Evolutionary conservation across 2,797 vertebrate genomes (phyloP), one percentile per base, ranked within the genome.

Genomic region (Diplodus puntazzo): DNA sequence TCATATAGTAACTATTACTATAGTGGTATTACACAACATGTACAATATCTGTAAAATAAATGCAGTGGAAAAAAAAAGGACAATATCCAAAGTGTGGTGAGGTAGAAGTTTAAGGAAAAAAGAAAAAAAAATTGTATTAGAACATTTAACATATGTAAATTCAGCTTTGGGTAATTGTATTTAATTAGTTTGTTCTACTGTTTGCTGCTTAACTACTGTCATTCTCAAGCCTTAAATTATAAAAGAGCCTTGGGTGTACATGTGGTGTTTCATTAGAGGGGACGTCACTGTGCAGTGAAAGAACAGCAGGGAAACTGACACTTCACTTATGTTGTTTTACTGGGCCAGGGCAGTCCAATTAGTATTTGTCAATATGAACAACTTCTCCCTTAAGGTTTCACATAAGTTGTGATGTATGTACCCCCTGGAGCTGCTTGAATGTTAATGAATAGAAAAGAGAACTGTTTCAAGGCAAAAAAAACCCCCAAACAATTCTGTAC

Each of bases 301-400:
- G 39, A 72, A 43, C 64, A 70, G 55, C 55, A 50, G 60, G 25
- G n/a, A 63, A 68, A 53, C 6, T 74, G 65, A 61, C 65, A 60
- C 23, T 63, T 68, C 18, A 50, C 81, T 61, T 21, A 52, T 62
- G 67, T 74, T 77, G 21, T 60, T 21, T 27, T 20, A 39, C 67
- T 21, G 10, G 50, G 74, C 42, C 7, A 6, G 30, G 11, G 67
- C 63, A 18, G 39, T 52, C 18, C 21, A 74, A 49, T 71, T 79
- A 73, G 50, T 73, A 54, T 55, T 54, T 59, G 23, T 59, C 55
- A 70, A 54, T 59, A 43, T 59, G 59, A 83, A 39, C 39, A 75
- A 39, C 63, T 52, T 66, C 43, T 18, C 23, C 21, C 53, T 55
- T 27, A 27, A 60, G 14, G 42, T 30, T 60, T 64, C 17, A 9